Evolutionary conservation across 2,888 invertebrate genomes (phyloP).

Genomic region (Leptogaster cylindrica): DNA sequence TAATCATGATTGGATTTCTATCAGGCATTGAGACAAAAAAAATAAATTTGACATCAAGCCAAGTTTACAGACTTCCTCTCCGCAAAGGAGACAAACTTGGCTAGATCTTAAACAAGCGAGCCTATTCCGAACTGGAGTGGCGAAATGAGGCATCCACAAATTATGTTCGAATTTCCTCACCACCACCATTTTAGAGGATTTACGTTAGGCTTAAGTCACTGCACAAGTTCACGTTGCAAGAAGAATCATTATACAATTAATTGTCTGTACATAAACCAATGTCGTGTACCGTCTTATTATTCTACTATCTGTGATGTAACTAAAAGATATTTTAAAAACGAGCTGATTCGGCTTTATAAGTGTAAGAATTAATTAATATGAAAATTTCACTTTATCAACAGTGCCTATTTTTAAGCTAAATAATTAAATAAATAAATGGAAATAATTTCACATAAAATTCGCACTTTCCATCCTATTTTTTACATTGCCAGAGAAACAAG

Average conservation of each 20-base stretch:
- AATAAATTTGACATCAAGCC: constrained; percentile 5
- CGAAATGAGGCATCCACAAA: too few species aligned
- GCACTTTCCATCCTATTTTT: too few species aligned
- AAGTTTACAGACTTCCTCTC: constrained; percentile 19
- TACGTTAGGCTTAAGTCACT: too few species aligned
- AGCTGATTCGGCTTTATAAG: constrained; percentile 8
- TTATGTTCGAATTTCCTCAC: too few species aligned
- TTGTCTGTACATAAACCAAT: background rate
- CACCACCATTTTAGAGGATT: too few species aligned
- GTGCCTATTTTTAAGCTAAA: constrained; percentile 27
- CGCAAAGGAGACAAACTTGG: constrained; percentile 5
- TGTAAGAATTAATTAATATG: background rate
- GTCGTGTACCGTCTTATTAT: constrained; percentile 22
- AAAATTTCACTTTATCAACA: constrained; percentile 21
- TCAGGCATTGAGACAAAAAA: background rate
- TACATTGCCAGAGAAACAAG: too few species aligned
- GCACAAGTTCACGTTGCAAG: too few species aligned
- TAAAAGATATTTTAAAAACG: background rate
- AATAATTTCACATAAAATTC: constrained; percentile 9
- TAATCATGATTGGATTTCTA: too few species aligned
- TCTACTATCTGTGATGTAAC: constrained; percentile 33
- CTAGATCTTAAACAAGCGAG: constrained; percentile 3
- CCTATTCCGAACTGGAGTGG: too few species aligned
- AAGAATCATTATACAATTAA: too few species aligned
- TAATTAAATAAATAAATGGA: background rate